phyloP scores from a whole-genome alignment of 2,888 invertebrate species.

The Rotaria socialis region DNA sequence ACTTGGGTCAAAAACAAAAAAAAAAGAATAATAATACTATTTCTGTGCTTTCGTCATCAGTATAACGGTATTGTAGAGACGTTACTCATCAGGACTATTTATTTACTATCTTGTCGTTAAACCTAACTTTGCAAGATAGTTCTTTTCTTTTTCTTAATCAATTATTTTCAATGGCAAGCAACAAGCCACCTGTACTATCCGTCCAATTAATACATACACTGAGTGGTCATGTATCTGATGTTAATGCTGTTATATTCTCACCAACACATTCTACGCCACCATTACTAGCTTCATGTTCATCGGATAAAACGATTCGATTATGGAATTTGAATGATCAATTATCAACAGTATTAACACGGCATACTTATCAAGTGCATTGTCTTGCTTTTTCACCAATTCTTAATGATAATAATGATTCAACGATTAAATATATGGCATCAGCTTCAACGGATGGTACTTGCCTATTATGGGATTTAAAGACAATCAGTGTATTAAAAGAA shows the following conservation, averaged over 20 bases:
- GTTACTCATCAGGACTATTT: not conserved
- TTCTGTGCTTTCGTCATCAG: not conserved
- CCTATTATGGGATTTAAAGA: slow-evolving; percentile 18
- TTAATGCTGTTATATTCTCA: not conserved
- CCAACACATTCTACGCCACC: not conserved
- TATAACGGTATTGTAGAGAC: not conserved
- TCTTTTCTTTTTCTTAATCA: not conserved
- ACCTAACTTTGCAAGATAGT: not conserved
- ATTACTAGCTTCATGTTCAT: slow-evolving; percentile 37
- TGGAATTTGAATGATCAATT: slow-evolving; percentile 33
- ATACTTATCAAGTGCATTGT: slow-evolving; percentile 31
- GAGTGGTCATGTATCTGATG: slow-evolving; percentile 9
- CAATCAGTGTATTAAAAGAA: slow-evolving; percentile 8
- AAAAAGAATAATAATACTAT: not conserved
- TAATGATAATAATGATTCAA: not conserved
- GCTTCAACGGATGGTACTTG: slow-evolving; percentile 6
- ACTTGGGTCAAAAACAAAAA: not conserved
- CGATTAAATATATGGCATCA: not conserved
- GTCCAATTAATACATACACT: not conserved
- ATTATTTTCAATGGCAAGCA: not conserved
- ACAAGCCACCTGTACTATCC: not conserved
- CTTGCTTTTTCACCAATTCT: slow-evolving; percentile 19
- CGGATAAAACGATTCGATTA: slow-evolving; percentile 38
- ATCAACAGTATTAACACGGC: not conserved
- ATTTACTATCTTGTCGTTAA: not conserved